Evolutionary conservation across 2,888 invertebrate genomes (phyloP), one percentile per base, ranked within the genome.

Genomic region (Phortica okadai): DNA sequence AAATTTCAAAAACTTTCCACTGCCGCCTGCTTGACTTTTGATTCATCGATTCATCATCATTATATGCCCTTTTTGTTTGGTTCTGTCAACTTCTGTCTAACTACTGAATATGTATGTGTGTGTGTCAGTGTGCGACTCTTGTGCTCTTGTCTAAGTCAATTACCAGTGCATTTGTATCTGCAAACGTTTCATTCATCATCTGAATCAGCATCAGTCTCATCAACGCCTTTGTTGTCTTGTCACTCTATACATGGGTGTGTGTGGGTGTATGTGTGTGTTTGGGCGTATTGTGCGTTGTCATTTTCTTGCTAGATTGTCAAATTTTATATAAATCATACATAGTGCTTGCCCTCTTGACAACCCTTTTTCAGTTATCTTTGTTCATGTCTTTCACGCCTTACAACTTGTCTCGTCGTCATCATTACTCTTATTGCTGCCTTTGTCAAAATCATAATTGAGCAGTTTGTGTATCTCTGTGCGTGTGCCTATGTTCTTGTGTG

Each of bases 361-460:
- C 21, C 45, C 69, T 69, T 58, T 14, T 69, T 69, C 69, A 50
- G 10, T 67, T 45, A 44, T 44, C 16, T 44, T 45, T 67, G 25
- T 25, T 62, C 5, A 21, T 21, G 62, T 59, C 16, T 25, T 59
- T 59, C 21, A 21, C 21, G 21, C 11, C n/a, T 54, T 2, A 21
- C 25, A 21, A 6, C 16, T 8, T 8, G 10, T 59, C 21, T 25
- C 25, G 2, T 4, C 59, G n/a, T 25, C 59, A 59, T 59, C 33
- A 33, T 33, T 33, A n/a, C 50, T 11, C 44, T 66, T 44, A 64
- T 67, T 78, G 76, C 81, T 82, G 82, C 79, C 84, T 85, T 87
- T 85, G 85, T 84, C 85, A 84, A 84, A 85, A 84, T 85, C 85
- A 85, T 87, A 83, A 87, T 86, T 87, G 86, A 85, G 84, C 86